Evolutionary conservation across 2,888 invertebrate species (phyloP), one percentile per base, ranked within the genome.

Genomic region (Limenitis camilla): DNA sequence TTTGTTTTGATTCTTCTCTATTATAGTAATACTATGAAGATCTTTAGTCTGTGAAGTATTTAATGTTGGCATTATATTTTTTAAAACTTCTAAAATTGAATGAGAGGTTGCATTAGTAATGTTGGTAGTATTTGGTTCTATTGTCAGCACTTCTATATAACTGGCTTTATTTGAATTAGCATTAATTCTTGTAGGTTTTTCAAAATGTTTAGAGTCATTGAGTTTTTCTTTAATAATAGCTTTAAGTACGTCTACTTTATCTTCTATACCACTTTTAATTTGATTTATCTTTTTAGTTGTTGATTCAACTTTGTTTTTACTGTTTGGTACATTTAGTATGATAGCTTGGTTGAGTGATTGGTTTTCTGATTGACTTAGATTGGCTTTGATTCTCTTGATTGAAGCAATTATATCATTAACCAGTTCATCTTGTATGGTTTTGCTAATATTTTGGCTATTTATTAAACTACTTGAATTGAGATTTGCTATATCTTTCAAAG

Each of bases 381-480:
- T 83, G 50, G 76, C 76, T 66, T 82, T 84, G 35, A 87, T 85
- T 65, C 72, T 76, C 60, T 84, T 83, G 39, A 87, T 87, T 29
- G 86, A 83, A 40, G 76, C 80, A 42, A 87, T 87, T 4, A 87
- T 87, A 54, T 76, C 70, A 51, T 83, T 78, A 2, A 87, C 75
- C 52, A 86, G 60, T 57, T 81, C 77, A 51, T 84, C 83, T 63
- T 85, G 76, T 38, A 70, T 70, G 5, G 66, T 56, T 53, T 67
- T 67, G 49, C 78, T 72, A 5, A 67, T 64, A 42, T 72, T 72
- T 32, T 69, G 71, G 44, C 73, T 71, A 5, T 61, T 62, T 19
- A 76, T 72, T 1, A 78, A 67, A 74, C 91, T 91, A 80, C 90
- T 88, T 32, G 90, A 81, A 66, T 90, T 29, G 36, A 36, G 35